Base-by-base conservation (phyloP, 2,113 vertebrate genomes). In the Platichthys stellatus region DNA sequence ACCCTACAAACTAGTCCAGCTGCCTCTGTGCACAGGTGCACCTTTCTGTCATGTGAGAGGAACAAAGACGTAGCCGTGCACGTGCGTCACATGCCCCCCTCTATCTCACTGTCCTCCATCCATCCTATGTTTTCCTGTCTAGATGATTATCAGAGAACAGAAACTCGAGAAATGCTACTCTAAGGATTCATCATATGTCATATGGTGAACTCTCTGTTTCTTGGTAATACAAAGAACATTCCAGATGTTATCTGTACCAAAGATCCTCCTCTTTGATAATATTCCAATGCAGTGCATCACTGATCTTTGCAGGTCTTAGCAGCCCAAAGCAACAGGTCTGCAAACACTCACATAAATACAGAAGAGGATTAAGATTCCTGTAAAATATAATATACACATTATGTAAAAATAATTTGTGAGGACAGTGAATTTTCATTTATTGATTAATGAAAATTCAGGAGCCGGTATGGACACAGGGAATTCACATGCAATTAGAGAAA, bases 161-260 rank as follows among this genome's bases (percentile, higher is more conserved):
- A 49, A 49, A 49, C 47, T 2, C 11, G 40, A 43, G 40, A 10
- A 11, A 43, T 43, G 40, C 17, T 15, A 5, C 45, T 17, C 4
- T 47, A n/a, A 53, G 20, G 51, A 53, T 53, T n/a, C 51, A 53
- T 53, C 51, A 53, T 53, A 53, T 53, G 51, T 53, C 47, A 18
- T 49, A 17, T 7, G 47, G 15, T 49, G 47, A 15, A 49, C 47
- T 49, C 47, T 10, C 20, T 1, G 51, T 53, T 7, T 9, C 51
- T n/a, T 8, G n/a, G 6, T n/a, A n/a, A 9, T 9, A 53, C 51
- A 20, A 14, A n/a, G 51, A n/a, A 53, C 51, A 53, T 53, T 53
- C 51, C 51, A 53, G 51, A 84, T 86, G 20, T 40, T 86, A 92
- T 93, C 90, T 57, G 28, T 57, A 86, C 81, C 14, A 43, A 24